Evolutionary conservation across 2,888 invertebrate species (phyloP), one percentile per base, ranked within the genome.

Genomic region (Acleris cristana): DNA sequence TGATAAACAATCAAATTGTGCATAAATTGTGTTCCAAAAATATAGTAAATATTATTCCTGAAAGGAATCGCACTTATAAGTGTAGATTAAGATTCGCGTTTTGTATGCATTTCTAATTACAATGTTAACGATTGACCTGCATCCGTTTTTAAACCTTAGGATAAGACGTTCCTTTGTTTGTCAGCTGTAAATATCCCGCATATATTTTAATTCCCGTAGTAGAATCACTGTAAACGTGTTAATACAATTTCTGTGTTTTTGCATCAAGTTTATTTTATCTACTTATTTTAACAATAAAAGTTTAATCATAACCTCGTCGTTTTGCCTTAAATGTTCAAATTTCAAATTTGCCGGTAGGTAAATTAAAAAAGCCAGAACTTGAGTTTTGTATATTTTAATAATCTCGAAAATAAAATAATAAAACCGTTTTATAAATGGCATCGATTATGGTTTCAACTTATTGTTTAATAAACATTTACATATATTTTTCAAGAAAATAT

Each of bases 241-340:
- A 86, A 89, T 89, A 87, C 82, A 85, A 87, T 89, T 86, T 84
- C 84, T 86, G 90, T 90, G 89, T 90, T 92, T 87, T 88, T 87
- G 85, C 89, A 88, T 89, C 88, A 87, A 89, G 87, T 90, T 91
- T 90, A 92, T 92, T 92, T 92, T 90, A 92, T 90, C 89, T 90
- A 92, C 90, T 91, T 91, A 91, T 91, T 92, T 92, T 92, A 89
- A 89, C 86, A 85, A 92, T 91, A 92, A 92, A 92, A 86, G 79
- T 86, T 88, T 86, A 86, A 87, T 88, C 86, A 85, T 81, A 85
- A 52, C 69, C 52, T 56, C 51, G 70, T 63, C 65, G 71, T 79
- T 83, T 76, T 71, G 71, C 69, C 55, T 61, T 53, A 48, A 48
- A 65, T 52, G 58, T 69, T 51, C 56, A 52, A 55, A 56, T 48